A percentile compares a stretch with the other conserved stretches of the same genome.
phyloP scores from a whole-genome alignment of 1,140 invertebrate species.

The Hyles vespertilio region DNA sequence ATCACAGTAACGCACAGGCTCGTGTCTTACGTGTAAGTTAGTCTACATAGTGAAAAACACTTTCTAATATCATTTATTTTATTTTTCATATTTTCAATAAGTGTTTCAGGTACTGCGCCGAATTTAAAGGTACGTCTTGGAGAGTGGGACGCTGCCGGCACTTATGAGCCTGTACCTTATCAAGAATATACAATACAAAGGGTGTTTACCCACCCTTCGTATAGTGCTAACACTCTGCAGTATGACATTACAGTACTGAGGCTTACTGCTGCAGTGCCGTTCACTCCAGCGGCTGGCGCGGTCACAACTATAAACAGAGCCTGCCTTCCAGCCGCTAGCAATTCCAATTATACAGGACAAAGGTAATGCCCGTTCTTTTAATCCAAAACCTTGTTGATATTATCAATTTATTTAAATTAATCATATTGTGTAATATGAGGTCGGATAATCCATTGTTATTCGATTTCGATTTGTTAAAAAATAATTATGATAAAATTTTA shows the following conservation, averaged over 20 bases:
- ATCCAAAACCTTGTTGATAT: too few species aligned
- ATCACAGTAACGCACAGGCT: conserved; percentile 84
- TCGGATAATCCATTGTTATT: too few species aligned
- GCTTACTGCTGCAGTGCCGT: conserved; percentile 76
- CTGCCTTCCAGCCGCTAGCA: conserved; percentile 78
- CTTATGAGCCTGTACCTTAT: conserved; percentile 78
- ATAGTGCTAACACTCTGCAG: conserved; percentile 79
- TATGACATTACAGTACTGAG: conserved; percentile 83
- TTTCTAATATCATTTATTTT: background rate
- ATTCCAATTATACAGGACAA: conserved; percentile 76
- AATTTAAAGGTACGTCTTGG: conserved; percentile 81
- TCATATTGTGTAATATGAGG: too few species aligned
- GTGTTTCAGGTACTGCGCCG: conserved; percentile 58
- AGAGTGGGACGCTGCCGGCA: conserved; percentile 81
- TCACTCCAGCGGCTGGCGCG: conserved; percentile 59
- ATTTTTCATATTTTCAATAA: conserved; percentile 21
- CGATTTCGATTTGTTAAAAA: too few species aligned
- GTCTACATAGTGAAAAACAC: conserved; percentile 3
- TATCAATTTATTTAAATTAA: too few species aligned
- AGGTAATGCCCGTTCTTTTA: conserved; percentile 51
- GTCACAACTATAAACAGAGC: conserved; percentile 83
- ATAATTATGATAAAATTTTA: too few species aligned
- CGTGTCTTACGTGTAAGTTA: conserved; percentile 76
- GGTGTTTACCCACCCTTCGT: conserved; percentile 81
- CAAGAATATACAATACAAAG: conserved; percentile 76